Conservation (phyloP, 2,888 invertebrate species). For the Copidosoma aretas region DNA sequence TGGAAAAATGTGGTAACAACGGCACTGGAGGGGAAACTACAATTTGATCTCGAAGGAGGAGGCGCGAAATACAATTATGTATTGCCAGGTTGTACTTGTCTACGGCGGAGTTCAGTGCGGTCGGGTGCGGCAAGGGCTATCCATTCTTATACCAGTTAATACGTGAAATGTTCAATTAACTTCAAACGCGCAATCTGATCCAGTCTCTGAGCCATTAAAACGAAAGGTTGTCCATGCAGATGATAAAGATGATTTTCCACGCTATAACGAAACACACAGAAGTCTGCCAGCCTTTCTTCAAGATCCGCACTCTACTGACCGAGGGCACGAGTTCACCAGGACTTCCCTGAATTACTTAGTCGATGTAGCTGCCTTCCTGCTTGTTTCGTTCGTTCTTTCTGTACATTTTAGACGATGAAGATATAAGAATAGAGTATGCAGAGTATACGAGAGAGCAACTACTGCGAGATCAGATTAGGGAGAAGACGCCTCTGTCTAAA, state of each 20-base stretch:
- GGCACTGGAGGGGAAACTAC: no score
- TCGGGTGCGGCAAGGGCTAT: conserved; percentile 90
- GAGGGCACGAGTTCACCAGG: conserved; percentile 83
- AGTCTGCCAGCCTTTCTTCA: conserved; percentile 91
- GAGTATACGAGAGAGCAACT: no score
- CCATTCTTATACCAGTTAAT: conserved; percentile 95
- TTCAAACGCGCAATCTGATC: conserved; percentile 89
- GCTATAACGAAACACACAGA: conserved; percentile 91
- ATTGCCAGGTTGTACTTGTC: conserved; percentile 75
- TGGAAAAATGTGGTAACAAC: no score
- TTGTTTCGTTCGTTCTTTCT: no score
- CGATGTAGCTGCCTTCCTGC: conserved; percentile 89
- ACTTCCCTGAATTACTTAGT: conserved; percentile 88
- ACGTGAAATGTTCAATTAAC: conserved; percentile 88
- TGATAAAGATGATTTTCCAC: conserved; percentile 88
- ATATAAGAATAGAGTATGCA: no score
- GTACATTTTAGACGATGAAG: no score
- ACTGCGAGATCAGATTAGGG: no score
- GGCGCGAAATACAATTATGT: no score
- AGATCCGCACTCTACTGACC: conserved; percentile 84
- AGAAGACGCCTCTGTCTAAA: no score
- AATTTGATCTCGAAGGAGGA: no score
- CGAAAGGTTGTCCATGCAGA: conserved; percentile 85
- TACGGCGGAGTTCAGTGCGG: conserved; percentile 79
- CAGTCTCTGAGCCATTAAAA: conserved; percentile 92